Base-by-base conservation (phyloP, 2,797 vertebrate genomes). In the Apogon talboti region DNA sequence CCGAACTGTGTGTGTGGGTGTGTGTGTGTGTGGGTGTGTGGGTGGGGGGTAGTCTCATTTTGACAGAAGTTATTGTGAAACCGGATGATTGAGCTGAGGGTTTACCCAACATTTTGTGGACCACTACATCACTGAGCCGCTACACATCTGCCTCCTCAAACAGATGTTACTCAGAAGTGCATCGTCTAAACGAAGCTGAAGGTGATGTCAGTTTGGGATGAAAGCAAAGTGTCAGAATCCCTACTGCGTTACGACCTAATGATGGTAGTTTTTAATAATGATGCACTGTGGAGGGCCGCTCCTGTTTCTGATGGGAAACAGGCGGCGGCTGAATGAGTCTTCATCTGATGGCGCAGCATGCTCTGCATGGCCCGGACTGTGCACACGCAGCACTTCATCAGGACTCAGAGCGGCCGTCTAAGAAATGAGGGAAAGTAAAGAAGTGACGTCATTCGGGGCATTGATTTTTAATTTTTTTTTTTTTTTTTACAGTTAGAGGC, bases 111-210 rank as follows among this genome's bases (percentile, higher is more conserved):
- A 2, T 60, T 18, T 57, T 57, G 42, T 46, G 43, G 11, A 48
- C 66, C 70, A 59, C 48, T 69, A 61, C 72, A 75, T 72, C 67
- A 18, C 58, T 69, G 53, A 62, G 41, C 54, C 33, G 71, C 72
- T 61, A 50, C 38, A 30, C 5, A 1, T 75, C 19, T 43, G 15
- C 74, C 61, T 66, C 57, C 63, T 40, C 9, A 60, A 76, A 66
- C 73, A 70, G 74, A 82, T 46, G 64, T 86, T 87, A 85, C 82
- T 92, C 90, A 88, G 89, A 92, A 87, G 88, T 93, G 91, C 90
- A 90, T 88, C 48, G 63, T 86, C 85, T 86, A 72, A 80, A 63
- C 30, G n/a, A 35, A 19, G 74, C 45, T 66, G 55, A 81, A 76
- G 62, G 21, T 46, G 63, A 21, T 61, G 57, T 86, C 71, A 55